Evolutionary conservation across 2,113 vertebrate genomes (phyloP), one percentile per base, ranked within the genome.

Genomic region (Cinclus cinclus): DNA sequence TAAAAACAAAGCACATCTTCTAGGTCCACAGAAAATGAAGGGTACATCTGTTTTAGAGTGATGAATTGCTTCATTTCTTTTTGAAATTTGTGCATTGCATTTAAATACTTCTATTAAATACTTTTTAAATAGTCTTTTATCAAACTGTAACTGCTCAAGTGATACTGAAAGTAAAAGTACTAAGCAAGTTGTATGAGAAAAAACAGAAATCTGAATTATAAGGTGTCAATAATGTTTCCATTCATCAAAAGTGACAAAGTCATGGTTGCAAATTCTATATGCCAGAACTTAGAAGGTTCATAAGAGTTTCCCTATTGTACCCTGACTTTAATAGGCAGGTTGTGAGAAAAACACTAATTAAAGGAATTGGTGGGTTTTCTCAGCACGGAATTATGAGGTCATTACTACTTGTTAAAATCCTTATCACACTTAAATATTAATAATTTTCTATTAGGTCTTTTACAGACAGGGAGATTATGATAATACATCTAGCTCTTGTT

Each of bases 331-430:
- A 56, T 12, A 75, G 23, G 25, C 10, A 78, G 37, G 21, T 62
- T 73, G 12, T 84, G 55, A 80, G 65, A 73, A 81, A 90, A 96
- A 52, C 41, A 65, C 31, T 89, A 79, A 79, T 95, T 89, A 91
- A 76, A 65, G 75, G 75, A 89, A 93, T 50, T 0, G 0, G 27
- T 86, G 44, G 33, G 20, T 90, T 92, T 95, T 92, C 82, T 95
- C 56, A 83, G 15, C 33, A 33, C 33, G 92, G 85, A 93, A 85
- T 90, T 86, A 91, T 70, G 42, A 94, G 71, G 85, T 92, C 79
- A 52, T 95, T 93, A 81, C 55, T 68, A 83, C 56, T 78, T 82
- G 64, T 56, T 87, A 92, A 91, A 94, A 92, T 93, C 60, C 74
- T 83, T 92, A 73, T 80, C 58, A 37, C 47, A 56, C 50, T 91